Base-by-base conservation (phyloP, 92 coral and sea anemone species). In the Phenganax marumi region DNA sequence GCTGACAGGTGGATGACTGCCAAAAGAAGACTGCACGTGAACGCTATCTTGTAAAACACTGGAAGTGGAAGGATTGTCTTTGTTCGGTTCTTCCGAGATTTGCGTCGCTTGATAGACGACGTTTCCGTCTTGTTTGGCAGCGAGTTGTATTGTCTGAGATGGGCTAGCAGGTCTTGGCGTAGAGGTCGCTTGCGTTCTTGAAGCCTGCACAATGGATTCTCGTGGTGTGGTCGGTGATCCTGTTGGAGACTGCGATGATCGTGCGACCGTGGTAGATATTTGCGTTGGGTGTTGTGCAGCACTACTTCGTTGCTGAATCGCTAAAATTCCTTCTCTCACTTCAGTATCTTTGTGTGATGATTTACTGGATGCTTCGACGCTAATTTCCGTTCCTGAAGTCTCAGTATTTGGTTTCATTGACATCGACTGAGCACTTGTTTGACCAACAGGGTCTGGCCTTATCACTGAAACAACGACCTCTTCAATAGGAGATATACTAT, bases 1-100 rank as follows among this genome's bases (percentile, higher is more conserved):
- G 68, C 14, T 11, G 19, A 62, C 43, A 17, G 72, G 83, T 8
- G 83, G 83, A 13, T 78, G 83, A 62, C 48, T 63, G 54, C 24
- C 63, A 9, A 78, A 21, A 39, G 73, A 72, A 53, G 83, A 61
- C 14, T 78, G 83, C 22, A 78, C 61, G 18, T 16, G 55, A 19
- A 78, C 49, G 3, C 13, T 13, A 23, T 50, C 83, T 33, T 43
- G 50, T 0, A 68, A 51, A 24, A 48, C 22, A 14, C 23, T 68
- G 16, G 8, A 51, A 25, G 83, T 61, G 10, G 73, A 58, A 17
- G 39, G 24, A 43, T 25, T 56, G 52, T 2, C n/a, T 24, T 72
- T 25, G 56, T 49, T 52, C 14, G 18, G 52, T 49, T 49, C 60
- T 72, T 72, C 2, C 0, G 56, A 46, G 26, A 50, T 49, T 50